A percentile compares a stretch with the other conserved stretches of the same genome.
Evolutionary conservation across 2,113 vertebrate genomes (phyloP).

Genomic region (Gavialis gangeticus): DNA sequence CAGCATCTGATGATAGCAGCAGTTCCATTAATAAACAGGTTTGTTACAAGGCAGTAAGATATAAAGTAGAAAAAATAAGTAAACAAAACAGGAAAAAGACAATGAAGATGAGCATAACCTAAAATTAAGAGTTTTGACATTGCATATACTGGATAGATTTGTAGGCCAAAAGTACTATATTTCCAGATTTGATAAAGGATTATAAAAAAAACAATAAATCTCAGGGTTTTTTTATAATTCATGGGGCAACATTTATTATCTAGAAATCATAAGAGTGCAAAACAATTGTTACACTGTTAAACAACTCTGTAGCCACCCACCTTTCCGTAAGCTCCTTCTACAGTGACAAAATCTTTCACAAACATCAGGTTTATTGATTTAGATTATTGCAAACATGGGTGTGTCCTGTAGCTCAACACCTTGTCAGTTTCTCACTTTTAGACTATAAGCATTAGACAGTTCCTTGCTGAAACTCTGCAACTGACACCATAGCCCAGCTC

Average conservation of each 20-base stretch:
- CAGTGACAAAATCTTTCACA: not conserved
- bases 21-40: not conserved
- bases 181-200: not conserved
- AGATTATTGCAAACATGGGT: not conserved
- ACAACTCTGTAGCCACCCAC: not conserved
- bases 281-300: not conserved
- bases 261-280: not conserved
- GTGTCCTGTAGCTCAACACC: not conserved
- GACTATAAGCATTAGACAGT: not conserved
- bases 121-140: constrained; percentile 14
- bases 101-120: not conserved
- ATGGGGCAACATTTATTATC: too few relatives aligned
- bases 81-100: not conserved
- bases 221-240: not conserved
- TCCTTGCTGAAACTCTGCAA: not conserved
- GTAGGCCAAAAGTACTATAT: not conserved
- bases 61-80: not conserved
- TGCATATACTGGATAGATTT: not conserved
- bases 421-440: not conserved
- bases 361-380: not conserved
- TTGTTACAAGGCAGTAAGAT: not conserved
- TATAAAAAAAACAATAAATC: not conserved
- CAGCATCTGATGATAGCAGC: not conserved
- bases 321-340: not conserved
- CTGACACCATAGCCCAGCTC: not conserved